These are phyloP conservation scores for Helicolenus hilgendorfi DNA, from an alignment of 2,797 vertebrate species.

Conservation along the genomic window DNA sequence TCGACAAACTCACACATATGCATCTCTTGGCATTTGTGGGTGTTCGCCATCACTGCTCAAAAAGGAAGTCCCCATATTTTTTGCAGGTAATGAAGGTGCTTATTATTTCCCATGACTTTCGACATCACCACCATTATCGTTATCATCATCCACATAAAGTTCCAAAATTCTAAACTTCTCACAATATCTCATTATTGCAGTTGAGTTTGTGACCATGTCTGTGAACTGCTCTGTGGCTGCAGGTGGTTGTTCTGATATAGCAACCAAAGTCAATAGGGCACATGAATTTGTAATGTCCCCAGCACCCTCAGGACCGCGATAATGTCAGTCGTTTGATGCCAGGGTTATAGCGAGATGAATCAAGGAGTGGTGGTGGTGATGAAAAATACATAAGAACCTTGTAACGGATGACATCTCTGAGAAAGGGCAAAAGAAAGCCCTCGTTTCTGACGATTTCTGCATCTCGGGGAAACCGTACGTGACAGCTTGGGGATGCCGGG, in stretches of 20 bases:
- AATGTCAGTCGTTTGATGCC: conserved; percentile 80
- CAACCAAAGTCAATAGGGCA: conserved; percentile 75
- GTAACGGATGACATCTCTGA: conserved; percentile 67
- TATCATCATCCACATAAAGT: background rate
- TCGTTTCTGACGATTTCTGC: background rate
- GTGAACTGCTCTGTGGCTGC: conserved; percentile 24
- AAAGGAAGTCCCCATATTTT: conserved; percentile 11
- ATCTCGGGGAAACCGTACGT: background rate
- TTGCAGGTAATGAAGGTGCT: conserved; percentile 54
- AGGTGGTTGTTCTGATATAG: conserved; percentile 61
- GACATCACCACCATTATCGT: conserved; percentile 14
- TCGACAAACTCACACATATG: conserved; percentile 30
- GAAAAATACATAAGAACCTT: conserved; percentile 82
- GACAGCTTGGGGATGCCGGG: background rate
- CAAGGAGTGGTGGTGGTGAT: conserved; percentile 63
- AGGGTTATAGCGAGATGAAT: conserved; percentile 74
- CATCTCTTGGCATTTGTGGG: conserved; percentile 55
- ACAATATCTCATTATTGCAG: conserved; percentile 34
- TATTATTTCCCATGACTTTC: conserved; percentile 51
- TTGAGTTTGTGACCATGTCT: conserved; percentile 27
- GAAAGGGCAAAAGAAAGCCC: conserved; percentile 17
- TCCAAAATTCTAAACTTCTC: conserved; percentile 31
- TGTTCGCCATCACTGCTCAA: conserved; percentile 1
- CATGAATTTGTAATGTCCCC: conserved; percentile 81
- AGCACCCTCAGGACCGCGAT: conserved; percentile 67